Base-by-base conservation (phyloP, 2,888 invertebrate species). In the Diplazon laetatorius region DNA sequence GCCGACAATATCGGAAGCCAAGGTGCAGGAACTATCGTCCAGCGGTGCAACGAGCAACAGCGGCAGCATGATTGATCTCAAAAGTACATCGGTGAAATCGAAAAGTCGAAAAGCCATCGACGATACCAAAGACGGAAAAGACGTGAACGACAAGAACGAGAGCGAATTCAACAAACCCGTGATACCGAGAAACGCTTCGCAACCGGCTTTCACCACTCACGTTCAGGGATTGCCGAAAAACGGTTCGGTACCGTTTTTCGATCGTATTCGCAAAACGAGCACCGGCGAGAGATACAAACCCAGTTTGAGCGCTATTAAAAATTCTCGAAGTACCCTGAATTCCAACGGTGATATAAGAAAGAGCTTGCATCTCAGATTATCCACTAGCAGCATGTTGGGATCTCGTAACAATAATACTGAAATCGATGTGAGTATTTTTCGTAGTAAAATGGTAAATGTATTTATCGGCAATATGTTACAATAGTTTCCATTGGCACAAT, bases 161-260 rank as follows among this genome's bases (percentile, higher is more conserved):
- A 89, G 81, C 75, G 91, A 91, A 75, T 90, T 90, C 80, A 88
- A 88, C 71, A 92, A 92, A 68, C 91, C 91, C 0, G 92, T 93
- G 85, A 93, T 97, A 89, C 95, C 96, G 0, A 94, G 97, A 80
- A 97, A 97, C 91, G 96, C 96, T 80, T 97, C 96, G 10, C 97
- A 97, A 81, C 97, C 97, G 0, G 96, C 97, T 12, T 96, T 97
- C 90, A 95, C 95, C 20, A 93, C 95, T 8, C 94, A 94, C 76
- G 94, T 94, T 55, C 94, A 94, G 83, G 95, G 95, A 8, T 89
- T 94, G 86, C 97, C 97, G 72, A 97, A 97, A 91, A 97, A 97
- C 89, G 97, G 97, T 50, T 97, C 97, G 2, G 97, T 97, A 82
- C 97, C 97, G 30, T 96, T 96, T 89, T 97, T 97, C 91, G 96